phyloP scores from a whole-genome alignment of 2,797 vertebrate genomes.

The Cygnus olor region DNA sequence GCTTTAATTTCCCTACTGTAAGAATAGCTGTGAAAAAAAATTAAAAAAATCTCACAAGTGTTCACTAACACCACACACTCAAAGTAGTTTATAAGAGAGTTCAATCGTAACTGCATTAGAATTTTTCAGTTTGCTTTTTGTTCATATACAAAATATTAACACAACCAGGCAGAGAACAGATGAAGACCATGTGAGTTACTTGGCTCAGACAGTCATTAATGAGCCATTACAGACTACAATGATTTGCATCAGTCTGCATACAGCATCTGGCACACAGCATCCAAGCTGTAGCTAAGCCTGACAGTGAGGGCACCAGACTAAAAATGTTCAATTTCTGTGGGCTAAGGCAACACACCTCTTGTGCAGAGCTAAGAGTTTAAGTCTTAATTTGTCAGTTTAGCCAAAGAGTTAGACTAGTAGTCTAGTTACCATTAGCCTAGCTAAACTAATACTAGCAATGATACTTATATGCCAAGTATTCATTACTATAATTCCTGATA shows the following conservation, averaged over 20 bases:
- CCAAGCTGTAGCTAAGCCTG: not conserved
- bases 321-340: not conserved
- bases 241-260: not conserved
- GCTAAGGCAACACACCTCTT: not conserved
- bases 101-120: not conserved
- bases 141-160: not conserved
- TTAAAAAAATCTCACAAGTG: not conserved
- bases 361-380: not conserved
- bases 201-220: not conserved
- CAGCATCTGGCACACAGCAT: rapidly evolving
- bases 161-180: not conserved
- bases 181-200: not conserved
- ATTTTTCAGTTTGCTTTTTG: not conserved
- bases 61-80: not conserved
- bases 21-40: not conserved
- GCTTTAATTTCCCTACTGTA: not conserved
- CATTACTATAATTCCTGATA: not conserved
- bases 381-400: not conserved
- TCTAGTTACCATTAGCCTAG: not conserved
- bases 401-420: not conserved
- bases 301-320: not conserved
- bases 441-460: not conserved
- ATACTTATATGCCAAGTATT: not conserved
- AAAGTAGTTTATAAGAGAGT: too few relatives aligned
- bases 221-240: not conserved